Evolutionary conservation across 2,888 invertebrate species (phyloP), one percentile per base, ranked within the genome.

Genomic region (Hydroisotoma schaefferi): DNA sequence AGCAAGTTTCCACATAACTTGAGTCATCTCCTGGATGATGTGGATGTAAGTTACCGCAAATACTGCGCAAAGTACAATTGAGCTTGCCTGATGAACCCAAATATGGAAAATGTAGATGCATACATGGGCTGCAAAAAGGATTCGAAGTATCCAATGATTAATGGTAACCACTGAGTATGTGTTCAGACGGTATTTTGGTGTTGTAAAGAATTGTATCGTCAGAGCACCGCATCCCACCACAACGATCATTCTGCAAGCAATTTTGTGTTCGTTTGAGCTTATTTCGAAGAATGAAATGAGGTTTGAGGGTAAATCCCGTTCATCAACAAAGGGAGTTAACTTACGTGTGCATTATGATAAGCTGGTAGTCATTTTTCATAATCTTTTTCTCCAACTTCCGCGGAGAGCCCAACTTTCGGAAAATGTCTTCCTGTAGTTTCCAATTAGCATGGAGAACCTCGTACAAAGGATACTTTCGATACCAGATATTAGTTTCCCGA

Each of bases 401-500:
- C 2, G 63, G 63, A 1, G 46, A 52, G 1, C 67, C 67, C 4
- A 67, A 46, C 38, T 59, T 61, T 2, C 44, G n/a, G 27, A 47
- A 66, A 47, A 66, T 51, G 22, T 55, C 46, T 15, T 61, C 63
- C 25, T 67, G 67, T 4, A 67, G 25, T 25, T 44, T 55, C 67
- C 67, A 67, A 37, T 62, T 59, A 15, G 55, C 51, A 18, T 55
- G 46, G 4, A 65, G 43, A 1, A 62, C 48, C 33, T 65, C 65
- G 52, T 47, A 65, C 22, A 62, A 48, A 15, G 65, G 65, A 18
- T 57, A 59, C 37, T 59, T 59, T 15, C 59, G 15, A 48, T 29
- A 57, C 62, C 61, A 62, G 49, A 65, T 59, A 27, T 62, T 57
- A 1, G 57, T 49, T 22, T 65, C 65, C 15, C 62, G 62, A 2